Evolutionary conservation across 2,888 invertebrate genomes (phyloP), one percentile per base, ranked within the genome.

Genomic region (Melinaea marsaeus): DNA sequence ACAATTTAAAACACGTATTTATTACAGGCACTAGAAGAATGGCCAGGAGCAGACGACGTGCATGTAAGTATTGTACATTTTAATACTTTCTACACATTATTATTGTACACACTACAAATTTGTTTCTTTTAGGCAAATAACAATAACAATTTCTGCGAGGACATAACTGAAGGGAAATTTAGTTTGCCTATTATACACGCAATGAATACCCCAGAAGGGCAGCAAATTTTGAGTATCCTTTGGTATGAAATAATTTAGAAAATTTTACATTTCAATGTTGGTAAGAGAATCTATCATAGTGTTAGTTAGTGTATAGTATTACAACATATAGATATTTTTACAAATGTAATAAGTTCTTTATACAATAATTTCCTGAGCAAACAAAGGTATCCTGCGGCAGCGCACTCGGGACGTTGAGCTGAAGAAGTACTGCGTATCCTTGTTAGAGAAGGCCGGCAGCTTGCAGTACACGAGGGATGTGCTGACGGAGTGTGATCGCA

Each of bases 101-200:
- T 9, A 42, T 1, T 42, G 3, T 42, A 42, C 11, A 9, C 6
- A 42, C 3, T 42, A 42, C 11, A 42, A 9, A 42, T 37, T 37
- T 37, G 9, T 42, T 42, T 3, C 42, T 3, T 9, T 37, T 7
- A 42, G 42, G 42, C 47, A 3, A 60, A 13, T 67, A 94, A 94
- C 71, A 95, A 95, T 78, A 97, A 97, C 82, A 95, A 95, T 78
- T 97, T 94, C 78, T 97, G 96, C 79, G 97, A 98, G 85, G 97
- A 98, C 90, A 85, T 98, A 67, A 97, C 97, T 0, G 97, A 98
- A 87, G 97, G 97, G 22, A 98, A 98, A 87, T 97, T 97, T 80
- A 97, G 97, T 73, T 97, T 97, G 86, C 97, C 97, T 0, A 93
- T 97, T 61, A 95, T 98, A 72, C 96, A 97, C 85, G 97, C 95